phyloP scores from a whole-genome alignment of 2,113 vertebrate species.

The Rhipidura dahli region DNA sequence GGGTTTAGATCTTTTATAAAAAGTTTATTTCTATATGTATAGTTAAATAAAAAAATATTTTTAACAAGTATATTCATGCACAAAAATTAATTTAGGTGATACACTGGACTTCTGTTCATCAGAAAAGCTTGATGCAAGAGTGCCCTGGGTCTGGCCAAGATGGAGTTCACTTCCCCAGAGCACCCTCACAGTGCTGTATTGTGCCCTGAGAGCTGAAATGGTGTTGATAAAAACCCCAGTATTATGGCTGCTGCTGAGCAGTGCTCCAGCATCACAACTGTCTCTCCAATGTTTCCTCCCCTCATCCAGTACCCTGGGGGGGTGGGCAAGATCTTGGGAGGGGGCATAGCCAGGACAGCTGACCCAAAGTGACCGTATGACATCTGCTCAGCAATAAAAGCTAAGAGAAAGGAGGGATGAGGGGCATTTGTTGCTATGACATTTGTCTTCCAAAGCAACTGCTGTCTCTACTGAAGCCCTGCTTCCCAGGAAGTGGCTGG shows the following conservation, averaged over 20 bases:
- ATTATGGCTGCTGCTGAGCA: background rate
- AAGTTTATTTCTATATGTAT: background rate
- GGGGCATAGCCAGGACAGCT: background rate
- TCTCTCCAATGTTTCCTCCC: background rate
- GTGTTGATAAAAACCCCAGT: background rate
- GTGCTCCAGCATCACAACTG: background rate
- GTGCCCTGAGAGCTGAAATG: background rate
- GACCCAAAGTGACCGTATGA: background rate
- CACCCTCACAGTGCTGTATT: background rate
- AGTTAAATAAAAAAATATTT: background rate
- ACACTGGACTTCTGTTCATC: background rate
- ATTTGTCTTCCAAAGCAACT: background rate
- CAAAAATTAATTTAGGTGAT: background rate
- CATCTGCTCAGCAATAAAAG: background rate
- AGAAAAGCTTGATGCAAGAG: background rate
- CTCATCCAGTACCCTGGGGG: background rate
- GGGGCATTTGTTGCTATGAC: background rate
- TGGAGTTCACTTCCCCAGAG: background rate
- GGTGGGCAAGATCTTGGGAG: too few relatives aligned
- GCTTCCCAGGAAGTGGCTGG: background rate
- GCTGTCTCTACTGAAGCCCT: background rate
- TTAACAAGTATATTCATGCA: background rate
- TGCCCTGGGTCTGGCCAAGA: background rate
- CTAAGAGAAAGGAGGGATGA: background rate
- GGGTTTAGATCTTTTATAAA: background rate